phyloP scores from a whole-genome alignment of 2,113 vertebrate genomes.

The Andinoacara biseriatus region DNA sequence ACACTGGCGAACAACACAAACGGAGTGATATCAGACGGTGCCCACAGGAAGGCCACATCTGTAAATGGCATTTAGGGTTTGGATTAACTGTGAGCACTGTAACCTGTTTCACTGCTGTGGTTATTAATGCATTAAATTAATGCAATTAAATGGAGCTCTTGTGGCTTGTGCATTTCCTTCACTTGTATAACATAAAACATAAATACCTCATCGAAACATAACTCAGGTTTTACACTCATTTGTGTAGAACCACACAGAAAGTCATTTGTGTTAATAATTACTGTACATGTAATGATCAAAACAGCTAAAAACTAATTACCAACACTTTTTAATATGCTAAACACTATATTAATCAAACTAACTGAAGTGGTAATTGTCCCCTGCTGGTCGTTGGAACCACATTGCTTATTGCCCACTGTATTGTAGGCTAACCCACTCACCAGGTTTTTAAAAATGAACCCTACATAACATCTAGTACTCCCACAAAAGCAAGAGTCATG shows the following conservation, averaged over 20 bases:
- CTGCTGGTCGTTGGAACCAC: background rate
- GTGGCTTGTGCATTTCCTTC: background rate
- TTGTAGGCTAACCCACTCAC: constrained; percentile 35
- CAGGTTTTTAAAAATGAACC: constrained; percentile 22
- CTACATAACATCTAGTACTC: constrained; percentile 34
- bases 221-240: background rate
- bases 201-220: background rate
- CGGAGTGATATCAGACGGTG: background rate
- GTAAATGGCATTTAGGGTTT: background rate
- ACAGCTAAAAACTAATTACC: background rate
- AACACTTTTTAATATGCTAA: too few relatives aligned
- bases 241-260: background rate
- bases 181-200: constrained; percentile 4
- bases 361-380: background rate
- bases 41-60: background rate
- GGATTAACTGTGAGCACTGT: background rate
- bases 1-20: background rate
- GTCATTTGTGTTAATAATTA: background rate
- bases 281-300: background rate
- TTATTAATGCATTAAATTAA: constrained; percentile 19
- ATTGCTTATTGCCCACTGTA: constrained; percentile 19
- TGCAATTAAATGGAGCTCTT: constrained; percentile 11
- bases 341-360: background rate
- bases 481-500: constrained; percentile 43
- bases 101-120: background rate